Evolutionary conservation across 1,140 invertebrate species (phyloP).

Genomic region (Drosophila quadrilineata): DNA sequence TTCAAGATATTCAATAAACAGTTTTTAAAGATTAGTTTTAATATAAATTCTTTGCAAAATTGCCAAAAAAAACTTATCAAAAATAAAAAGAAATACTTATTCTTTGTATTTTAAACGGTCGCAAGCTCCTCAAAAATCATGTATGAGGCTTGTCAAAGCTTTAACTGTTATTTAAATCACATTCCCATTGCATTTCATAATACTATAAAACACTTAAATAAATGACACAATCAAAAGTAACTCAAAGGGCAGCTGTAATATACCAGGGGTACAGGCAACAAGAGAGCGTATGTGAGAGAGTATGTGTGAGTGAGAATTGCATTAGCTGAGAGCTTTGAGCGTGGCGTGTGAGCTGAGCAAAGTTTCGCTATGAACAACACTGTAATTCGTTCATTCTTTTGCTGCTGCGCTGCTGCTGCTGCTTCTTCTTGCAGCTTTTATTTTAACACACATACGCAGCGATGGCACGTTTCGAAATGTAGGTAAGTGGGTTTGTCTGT

Average conservation of each 20-base stretch:
- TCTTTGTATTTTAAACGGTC: too few relatives aligned
- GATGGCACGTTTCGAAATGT: slow-evolving; percentile 66
- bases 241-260: not conserved
- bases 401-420: not conserved
- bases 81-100: too few relatives aligned
- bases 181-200: slow-evolving; percentile 20
- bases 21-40: too few relatives aligned
- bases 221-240: slow-evolving; percentile 31
- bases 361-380: too few relatives aligned
- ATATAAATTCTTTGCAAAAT: too few relatives aligned
- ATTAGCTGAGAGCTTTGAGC: slow-evolving; percentile 48
- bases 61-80: too few relatives aligned
- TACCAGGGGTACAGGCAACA: not conserved
- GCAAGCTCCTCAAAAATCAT: not conserved
- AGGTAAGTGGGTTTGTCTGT: slow-evolving; percentile 58
- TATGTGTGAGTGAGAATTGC: slow-evolving; percentile 49
- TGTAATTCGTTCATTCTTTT: slow-evolving; percentile 43
- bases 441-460: slow-evolving; percentile 63
- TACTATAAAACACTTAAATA: slow-evolving; percentile 14
- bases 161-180: too few relatives aligned
- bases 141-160: not conserved
- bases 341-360: slow-evolving; percentile 41
- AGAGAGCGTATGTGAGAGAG: not conserved
- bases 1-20: too few relatives aligned
- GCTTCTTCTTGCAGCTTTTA: slow-evolving; percentile 12